Percentiles rank a stretch among this genome's conserved stretches.
phyloP scores from a whole-genome alignment of 2,888 invertebrate genomes.

The Bursaphelenchus okinawaensis region DNA sequence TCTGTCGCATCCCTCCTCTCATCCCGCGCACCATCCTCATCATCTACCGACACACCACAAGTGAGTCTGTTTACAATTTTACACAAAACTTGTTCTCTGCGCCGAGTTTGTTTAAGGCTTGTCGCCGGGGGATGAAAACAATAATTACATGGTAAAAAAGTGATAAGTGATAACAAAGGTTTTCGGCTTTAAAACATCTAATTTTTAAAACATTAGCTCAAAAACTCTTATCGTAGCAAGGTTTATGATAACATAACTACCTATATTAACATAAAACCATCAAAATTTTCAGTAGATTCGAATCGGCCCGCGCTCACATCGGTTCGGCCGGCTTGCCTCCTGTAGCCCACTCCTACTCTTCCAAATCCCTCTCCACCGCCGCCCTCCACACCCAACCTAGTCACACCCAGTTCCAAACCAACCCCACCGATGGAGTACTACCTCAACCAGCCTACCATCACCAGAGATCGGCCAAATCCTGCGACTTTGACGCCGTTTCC shows the following conservation, averaged over 20 bases:
- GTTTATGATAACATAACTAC: no score
- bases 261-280: no score
- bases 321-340: conserved; percentile 24
- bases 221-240: no score
- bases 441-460: conserved; percentile 14
- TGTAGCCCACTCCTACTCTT: conserved; percentile 19
- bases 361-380: conserved; percentile 15
- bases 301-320: conserved; percentile 2
- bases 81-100: no score
- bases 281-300: background rate
- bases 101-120: no score
- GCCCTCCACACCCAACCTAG: conserved; percentile 7
- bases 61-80: no score
- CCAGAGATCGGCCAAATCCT: conserved; percentile 29
- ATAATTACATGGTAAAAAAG: no score
- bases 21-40: background rate
- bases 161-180: no score
- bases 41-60: conserved; percentile 7
- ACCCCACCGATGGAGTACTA: conserved; percentile 1
- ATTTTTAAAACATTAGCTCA: no score
- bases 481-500: conserved; percentile 31
- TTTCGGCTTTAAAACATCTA: no score
- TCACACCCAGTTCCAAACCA: background rate
- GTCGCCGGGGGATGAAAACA: no score
- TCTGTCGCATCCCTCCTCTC: conserved; percentile 18